Conservation (phyloP, 1,140 invertebrate species). For the Ditylenchus dipsaci region DNA sequence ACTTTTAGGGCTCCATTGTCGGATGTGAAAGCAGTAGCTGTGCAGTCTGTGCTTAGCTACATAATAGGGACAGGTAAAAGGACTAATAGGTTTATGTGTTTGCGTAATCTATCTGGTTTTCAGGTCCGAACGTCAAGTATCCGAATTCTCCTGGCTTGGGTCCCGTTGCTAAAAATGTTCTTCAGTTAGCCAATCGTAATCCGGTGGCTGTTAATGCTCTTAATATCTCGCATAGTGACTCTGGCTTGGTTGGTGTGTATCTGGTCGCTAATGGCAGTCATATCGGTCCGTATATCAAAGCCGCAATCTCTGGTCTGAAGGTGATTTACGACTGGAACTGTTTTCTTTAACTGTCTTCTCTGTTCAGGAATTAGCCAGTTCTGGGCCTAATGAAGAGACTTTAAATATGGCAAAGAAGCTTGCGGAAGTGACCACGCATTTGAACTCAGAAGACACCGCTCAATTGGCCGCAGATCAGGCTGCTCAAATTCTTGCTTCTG, state of each 20-base stretch:
- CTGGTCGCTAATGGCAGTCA: slow-evolving; percentile 41
- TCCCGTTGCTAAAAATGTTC: slow-evolving; percentile 34
- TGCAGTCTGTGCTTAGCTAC: slow-evolving; percentile 48
- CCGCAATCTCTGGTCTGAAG: slow-evolving; percentile 41
- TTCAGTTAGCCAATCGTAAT: slow-evolving; percentile 39
- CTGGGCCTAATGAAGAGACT: slow-evolving; percentile 25
- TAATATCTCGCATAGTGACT: slow-evolving; percentile 45
- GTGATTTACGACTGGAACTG: too few species aligned
- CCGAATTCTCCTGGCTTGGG: slow-evolving; percentile 18
- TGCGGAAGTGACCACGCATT: slow-evolving; percentile 15
- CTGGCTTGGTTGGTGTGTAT: slow-evolving; percentile 50
- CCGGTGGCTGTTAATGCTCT: slow-evolving; percentile 38
- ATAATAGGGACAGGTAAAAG: slow-evolving; percentile 34
- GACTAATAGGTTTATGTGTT: background rate
- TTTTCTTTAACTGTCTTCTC: too few species aligned
- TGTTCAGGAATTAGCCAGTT: slow-evolving; percentile 16
- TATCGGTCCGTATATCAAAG: slow-evolving; percentile 33
- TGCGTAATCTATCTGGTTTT: slow-evolving; percentile 2
- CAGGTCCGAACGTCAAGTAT: slow-evolving; percentile 40
- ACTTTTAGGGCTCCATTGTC: slow-evolving; percentile 37
- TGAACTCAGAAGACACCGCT: slow-evolving; percentile 21
- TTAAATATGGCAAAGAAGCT: slow-evolving; percentile 33
- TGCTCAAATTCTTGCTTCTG: slow-evolving; percentile 40
- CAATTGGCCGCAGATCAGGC: slow-evolving; percentile 45
- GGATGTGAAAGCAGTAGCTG: slow-evolving; percentile 43